phyloP scores from a whole-genome alignment of 2,888 invertebrate species.

The Xiphydria camelus region DNA sequence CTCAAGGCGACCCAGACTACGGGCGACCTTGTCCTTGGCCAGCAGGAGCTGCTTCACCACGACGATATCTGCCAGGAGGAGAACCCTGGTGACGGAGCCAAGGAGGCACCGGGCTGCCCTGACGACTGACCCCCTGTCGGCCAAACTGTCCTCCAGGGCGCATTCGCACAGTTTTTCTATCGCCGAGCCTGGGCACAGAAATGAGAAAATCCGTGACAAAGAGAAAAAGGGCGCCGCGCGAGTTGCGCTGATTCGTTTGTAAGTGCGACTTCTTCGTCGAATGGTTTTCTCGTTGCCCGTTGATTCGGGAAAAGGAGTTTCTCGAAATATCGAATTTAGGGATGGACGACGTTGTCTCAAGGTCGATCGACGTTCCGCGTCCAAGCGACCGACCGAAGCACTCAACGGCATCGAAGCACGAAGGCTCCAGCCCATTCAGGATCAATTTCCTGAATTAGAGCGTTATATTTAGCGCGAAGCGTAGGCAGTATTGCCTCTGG shows the following conservation, averaged over 20 bases:
- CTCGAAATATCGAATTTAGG: too few relatives aligned
- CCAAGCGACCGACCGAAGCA: too few relatives aligned
- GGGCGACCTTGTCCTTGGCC: constrained; percentile 92
- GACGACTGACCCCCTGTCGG: constrained; percentile 75
- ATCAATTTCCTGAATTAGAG: constrained; percentile 23
- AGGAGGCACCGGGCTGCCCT: constrained; percentile 91
- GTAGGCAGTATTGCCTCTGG: too few relatives aligned
- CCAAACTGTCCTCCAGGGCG: constrained; percentile 66
- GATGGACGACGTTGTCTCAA: too few relatives aligned
- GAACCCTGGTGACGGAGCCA: constrained; percentile 92
- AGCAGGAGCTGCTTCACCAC: constrained; percentile 94
- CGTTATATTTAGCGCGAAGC: constrained; percentile 9
- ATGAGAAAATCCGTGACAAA: too few relatives aligned
- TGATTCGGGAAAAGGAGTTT: too few relatives aligned
- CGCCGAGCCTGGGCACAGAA: constrained; percentile 83
- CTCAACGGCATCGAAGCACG: constrained; percentile 8
- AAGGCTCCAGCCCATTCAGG: constrained; percentile 15
- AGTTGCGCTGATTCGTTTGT: too few relatives aligned
- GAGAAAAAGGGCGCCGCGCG: too few relatives aligned
- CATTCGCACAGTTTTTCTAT: constrained; percentile 91
- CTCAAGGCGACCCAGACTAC: constrained; percentile 81
- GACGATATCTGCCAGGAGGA: constrained; percentile 95
- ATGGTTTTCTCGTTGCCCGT: too few relatives aligned
- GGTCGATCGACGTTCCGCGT: too few relatives aligned
- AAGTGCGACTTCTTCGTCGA: too few relatives aligned